A percentile compares a stretch with the other conserved stretches of the same genome.
Conservation (phyloP, 2,888 invertebrate genomes). For the Scrobipalpa atriplicella region DNA sequence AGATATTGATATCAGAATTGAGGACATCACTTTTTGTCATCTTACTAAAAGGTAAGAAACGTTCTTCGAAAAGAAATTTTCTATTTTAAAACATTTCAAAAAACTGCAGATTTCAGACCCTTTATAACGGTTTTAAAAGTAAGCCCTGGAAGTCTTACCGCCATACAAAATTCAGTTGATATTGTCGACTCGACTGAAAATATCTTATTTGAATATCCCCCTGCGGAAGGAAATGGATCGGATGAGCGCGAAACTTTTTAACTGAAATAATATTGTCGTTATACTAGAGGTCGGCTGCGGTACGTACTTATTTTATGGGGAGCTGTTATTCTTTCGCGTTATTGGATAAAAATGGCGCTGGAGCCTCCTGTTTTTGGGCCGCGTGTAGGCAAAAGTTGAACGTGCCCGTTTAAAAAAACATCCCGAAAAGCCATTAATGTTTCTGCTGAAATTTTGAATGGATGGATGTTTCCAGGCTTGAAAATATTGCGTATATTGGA, state of each 20-base stretch:
- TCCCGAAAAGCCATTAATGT: slow-evolving; percentile 7
- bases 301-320: slow-evolving; percentile 28
- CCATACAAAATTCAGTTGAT: slow-evolving; percentile 18
- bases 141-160: neutral
- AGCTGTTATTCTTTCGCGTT: slow-evolving; percentile 40
- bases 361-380: slow-evolving; percentile 2
- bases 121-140: neutral
- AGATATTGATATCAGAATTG: too few relatives aligned
- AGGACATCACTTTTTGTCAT: too few relatives aligned
- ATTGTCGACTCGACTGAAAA: slow-evolving; percentile 41
- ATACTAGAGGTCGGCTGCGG: slow-evolving; percentile 45
- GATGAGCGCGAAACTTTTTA: slow-evolving; percentile 67
- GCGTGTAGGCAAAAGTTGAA: slow-evolving; percentile 11
- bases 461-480: neutral
- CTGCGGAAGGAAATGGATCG: slow-evolving; percentile 60
- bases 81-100: too few relatives aligned
- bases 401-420: slow-evolving; percentile 22
- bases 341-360: slow-evolving; percentile 37
- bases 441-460: slow-evolving; percentile 5
- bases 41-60: too few relatives aligned
- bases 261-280: slow-evolving; percentile 72
- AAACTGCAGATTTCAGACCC: neutral
- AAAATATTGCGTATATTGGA: neutral
- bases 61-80: too few relatives aligned
- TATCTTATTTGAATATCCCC: slow-evolving; percentile 69